Conservation (phyloP, 1,140 invertebrate species). For the Aphaenogaster rudis region DNA sequence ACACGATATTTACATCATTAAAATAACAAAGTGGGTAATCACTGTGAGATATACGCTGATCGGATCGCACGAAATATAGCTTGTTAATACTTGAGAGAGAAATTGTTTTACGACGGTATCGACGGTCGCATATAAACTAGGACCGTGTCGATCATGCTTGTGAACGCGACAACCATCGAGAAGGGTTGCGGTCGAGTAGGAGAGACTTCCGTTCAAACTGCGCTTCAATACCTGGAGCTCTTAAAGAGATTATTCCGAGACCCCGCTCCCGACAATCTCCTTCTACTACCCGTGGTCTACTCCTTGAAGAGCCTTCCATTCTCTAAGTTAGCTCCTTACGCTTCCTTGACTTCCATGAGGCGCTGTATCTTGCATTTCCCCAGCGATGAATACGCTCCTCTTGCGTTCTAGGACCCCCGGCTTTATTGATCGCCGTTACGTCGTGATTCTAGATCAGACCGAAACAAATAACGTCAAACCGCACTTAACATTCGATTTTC, state of each 20-base stretch:
- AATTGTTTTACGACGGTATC: constrained; percentile 26
- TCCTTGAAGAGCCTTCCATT: constrained; percentile 71
- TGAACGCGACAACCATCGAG: constrained; percentile 57
- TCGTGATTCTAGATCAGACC: constrained; percentile 42
- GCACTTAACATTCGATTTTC: constrained; percentile 42
- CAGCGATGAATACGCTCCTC: constrained; percentile 68
- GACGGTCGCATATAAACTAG: background rate
- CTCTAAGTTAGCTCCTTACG: constrained; percentile 67
- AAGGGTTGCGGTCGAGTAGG: constrained; percentile 44
- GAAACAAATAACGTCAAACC: constrained; percentile 29
- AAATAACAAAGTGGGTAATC: constrained; percentile 41
- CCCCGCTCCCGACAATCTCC: constrained; percentile 55
- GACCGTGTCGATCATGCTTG: constrained; percentile 35
- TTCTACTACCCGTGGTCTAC: constrained; percentile 63
- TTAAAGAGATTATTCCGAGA: constrained; percentile 77
- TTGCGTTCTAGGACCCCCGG: constrained; percentile 30
- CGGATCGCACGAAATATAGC: constrained; percentile 23
- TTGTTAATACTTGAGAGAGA: background rate
- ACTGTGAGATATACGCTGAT: background rate
- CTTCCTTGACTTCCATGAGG: constrained; percentile 73
- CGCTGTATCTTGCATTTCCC: constrained; percentile 70
- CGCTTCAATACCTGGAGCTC: constrained; percentile 64
- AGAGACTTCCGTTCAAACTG: constrained; percentile 66
- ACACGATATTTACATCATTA: constrained; percentile 12
- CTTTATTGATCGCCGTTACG: constrained; percentile 48